Evolutionary conservation across 2,888 invertebrate species (phyloP), one percentile per base, ranked within the genome.

Genomic region (Cantharis nigra): DNA sequence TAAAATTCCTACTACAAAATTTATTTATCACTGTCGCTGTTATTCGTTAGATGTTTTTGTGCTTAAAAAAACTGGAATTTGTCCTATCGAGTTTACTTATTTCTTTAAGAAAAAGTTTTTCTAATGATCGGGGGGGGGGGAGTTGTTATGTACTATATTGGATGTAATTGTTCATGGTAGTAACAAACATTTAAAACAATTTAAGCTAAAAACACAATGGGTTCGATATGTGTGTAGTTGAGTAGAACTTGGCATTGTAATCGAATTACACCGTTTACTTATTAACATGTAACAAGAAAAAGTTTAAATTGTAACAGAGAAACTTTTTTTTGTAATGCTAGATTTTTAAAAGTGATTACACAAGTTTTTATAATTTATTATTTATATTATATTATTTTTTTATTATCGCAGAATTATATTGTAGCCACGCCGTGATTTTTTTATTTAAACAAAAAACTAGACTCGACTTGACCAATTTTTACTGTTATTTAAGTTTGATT

Each of bases 171-270:
- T 49, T 49, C 49, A 18, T 63, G 20, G 49, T 78, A 69, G 73
- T 76, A 76, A 73, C 64, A 70, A 71, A 79, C 62, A 23, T 78
- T 67, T 76, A 69, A 72, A 28, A 67, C 26, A 74, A 78, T 72
- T 73, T 16, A 73, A 23, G 30, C 79, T 79, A 79, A 79, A 79
- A 79, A 79, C 79, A 77, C 79, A 72, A 74, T 79, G 76, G 79
- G 83, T 82, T 86, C 84, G 83, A 85, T 87, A 86, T 86, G 87
- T 87, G 87, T 87, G 86, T 87, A 87, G 87, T 84, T 83, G 83
- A 85, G 86, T 87, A 87, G 87, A 85, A 85, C 85, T 86, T 85
- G 83, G 84, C 84, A 86, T 83, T 85, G 85, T 87, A 87, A 85
- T 87, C 87, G 85, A 86, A 63, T 75, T 87, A 86, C 87, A 87